Evolutionary conservation across 2,888 invertebrate species (phyloP).

Genomic region (Euzetes globulus): DNA sequence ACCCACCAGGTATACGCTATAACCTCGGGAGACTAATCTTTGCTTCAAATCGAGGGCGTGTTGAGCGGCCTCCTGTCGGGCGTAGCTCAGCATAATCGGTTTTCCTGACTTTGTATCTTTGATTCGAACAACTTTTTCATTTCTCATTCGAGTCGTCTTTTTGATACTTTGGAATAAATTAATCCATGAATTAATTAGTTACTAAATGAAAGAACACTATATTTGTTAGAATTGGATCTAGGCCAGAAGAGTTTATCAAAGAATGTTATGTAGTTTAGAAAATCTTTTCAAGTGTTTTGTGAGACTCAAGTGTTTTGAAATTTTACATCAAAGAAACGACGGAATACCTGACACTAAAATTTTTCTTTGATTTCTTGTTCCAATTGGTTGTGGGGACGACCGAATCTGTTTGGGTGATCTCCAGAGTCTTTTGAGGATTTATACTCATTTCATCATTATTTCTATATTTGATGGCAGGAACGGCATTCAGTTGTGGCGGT

Average conservation of each 20-base stretch:
- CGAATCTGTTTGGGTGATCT: background rate
- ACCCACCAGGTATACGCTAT: slow-evolving; percentile 45
- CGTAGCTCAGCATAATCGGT: slow-evolving; percentile 47
- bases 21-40: slow-evolving; percentile 42
- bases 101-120: background rate
- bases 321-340: no score
- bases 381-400: background rate
- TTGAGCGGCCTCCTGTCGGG: slow-evolving; percentile 47
- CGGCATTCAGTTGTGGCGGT: background rate
- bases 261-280: no score
- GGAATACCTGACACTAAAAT: no score
- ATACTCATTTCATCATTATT: background rate
- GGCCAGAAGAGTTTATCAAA: no score
- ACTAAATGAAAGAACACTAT: no score
- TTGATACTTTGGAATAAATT: background rate
- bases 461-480: background rate
- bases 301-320: no score
- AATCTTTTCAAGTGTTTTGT: no score
- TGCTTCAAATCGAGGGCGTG: slow-evolving; percentile 47
- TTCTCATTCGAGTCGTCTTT: background rate
- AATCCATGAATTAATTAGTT: no score
- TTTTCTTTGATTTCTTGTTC: background rate
- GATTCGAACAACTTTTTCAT: background rate
- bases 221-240: no score
- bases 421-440: background rate